Conservation (phyloP, 2,888 invertebrate species). For the Pimpla rufipes region DNA sequence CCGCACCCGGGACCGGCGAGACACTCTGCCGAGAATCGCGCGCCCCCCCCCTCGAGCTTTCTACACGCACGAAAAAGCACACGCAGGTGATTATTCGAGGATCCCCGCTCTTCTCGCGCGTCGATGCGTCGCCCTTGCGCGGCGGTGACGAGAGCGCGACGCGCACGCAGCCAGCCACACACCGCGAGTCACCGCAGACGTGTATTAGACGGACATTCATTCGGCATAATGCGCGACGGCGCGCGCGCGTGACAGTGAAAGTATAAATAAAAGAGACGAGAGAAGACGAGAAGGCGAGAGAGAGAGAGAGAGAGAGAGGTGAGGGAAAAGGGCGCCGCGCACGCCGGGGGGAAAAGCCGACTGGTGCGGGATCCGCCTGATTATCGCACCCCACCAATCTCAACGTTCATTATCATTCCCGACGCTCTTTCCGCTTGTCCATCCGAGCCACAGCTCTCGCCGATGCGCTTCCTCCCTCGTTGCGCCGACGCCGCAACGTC, state of each 20-base stretch:
- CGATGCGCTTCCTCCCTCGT: constrained; percentile 50
- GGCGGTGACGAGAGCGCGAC: constrained; percentile 7
- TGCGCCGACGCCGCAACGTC: constrained; percentile 50
- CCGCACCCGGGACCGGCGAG: constrained; percentile 75
- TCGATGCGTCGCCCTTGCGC: constrained; percentile 25
- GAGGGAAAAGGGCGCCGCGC: constrained; percentile 60
- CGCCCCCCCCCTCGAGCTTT: constrained; percentile 17
- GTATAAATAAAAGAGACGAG: constrained; percentile 19
- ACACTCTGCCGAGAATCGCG: constrained; percentile 48
- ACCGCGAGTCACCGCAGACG: constrained; percentile 30
- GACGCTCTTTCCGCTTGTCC: constrained; percentile 76
- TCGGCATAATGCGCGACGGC: constrained; percentile 60
- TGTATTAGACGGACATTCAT: constrained; percentile 58
- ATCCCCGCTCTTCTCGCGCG: too few relatives aligned
- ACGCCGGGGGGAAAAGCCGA: constrained; percentile 64
- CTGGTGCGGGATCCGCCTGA: constrained; percentile 72
- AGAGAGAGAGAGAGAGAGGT: constrained; percentile 42
- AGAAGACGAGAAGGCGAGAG: too few relatives aligned
- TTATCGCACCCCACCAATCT: constrained; percentile 81
- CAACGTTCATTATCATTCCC: constrained; percentile 81
- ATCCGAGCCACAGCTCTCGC: constrained; percentile 23
- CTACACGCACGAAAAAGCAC: constrained; percentile 33
- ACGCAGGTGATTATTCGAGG: constrained; percentile 34
- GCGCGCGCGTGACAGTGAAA: constrained; percentile 65
- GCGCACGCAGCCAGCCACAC: constrained; percentile 16